A percentile compares a stretch with the other conserved stretches of the same genome.
phyloP scores from a whole-genome alignment of 2,888 invertebrate species.

The Tromatobia lineatoria region DNA sequence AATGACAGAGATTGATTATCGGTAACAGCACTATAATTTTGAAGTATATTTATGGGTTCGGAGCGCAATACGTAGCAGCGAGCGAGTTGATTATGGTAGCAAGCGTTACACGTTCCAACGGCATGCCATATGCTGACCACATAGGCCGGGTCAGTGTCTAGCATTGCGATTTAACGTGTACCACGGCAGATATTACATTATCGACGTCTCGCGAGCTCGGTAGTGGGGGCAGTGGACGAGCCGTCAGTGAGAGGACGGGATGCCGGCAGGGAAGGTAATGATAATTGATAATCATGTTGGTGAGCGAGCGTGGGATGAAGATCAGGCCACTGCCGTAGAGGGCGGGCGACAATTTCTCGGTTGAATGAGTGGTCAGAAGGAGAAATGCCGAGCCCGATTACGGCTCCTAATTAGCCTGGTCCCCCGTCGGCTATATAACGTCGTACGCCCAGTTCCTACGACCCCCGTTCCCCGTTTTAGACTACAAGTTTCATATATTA shows the following conservation, averaged over 20 bases:
- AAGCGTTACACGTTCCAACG: conserved; percentile 44
- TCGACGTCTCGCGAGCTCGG: conserved; percentile 58
- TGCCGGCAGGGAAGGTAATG: conserved; percentile 60
- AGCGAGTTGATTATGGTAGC: conserved; percentile 45
- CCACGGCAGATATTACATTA: conserved; percentile 73
- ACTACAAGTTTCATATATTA: neutral
- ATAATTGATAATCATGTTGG: conserved; percentile 73
- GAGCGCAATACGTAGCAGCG: neutral
- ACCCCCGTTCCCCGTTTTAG: neutral
- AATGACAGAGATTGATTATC: conserved; percentile 11
- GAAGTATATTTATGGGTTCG: neutral
- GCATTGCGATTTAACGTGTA: conserved; percentile 65
- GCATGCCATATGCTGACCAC: conserved; percentile 8
- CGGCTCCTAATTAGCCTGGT: conserved; percentile 68
- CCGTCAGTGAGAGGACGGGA: conserved; percentile 10
- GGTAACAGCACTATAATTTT: conserved; percentile 9
- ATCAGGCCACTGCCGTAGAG: conserved; percentile 54
- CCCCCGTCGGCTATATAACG: conserved; percentile 34
- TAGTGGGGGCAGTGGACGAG: conserved; percentile 29
- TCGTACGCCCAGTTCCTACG: neutral
- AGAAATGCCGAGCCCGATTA: conserved; percentile 70
- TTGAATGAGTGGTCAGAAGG: conserved; percentile 67
- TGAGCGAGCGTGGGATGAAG: conserved; percentile 59
- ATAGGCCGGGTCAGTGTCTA: conserved; percentile 37
- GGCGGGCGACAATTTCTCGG: conserved; percentile 68